A percentile compares a stretch with the other conserved stretches of the same genome.
Evolutionary conservation across 2,113 vertebrate species (phyloP).

Genomic region (Ammodytes dubius): DNA sequence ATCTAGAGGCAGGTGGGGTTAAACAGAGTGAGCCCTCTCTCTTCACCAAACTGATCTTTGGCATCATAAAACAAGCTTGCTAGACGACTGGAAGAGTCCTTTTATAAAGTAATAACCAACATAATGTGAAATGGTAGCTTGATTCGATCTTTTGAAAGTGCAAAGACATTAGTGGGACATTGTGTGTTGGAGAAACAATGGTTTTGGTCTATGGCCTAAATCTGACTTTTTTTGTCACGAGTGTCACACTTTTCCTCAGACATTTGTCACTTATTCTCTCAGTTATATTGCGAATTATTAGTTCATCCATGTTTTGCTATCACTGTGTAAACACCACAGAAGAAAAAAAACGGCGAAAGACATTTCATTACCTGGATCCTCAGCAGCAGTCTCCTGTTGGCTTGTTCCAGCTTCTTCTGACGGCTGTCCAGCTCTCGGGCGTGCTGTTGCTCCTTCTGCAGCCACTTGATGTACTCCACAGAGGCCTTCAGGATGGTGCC

Average conservation of each 20-base stretch:
- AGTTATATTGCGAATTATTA: not conserved
- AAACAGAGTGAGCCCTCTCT: not conserved
- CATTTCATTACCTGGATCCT: slow-evolving; percentile 93
- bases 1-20: not conserved
- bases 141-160: not conserved
- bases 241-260: not conserved
- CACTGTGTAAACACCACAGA: not conserved
- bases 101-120: not conserved
- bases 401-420: slow-evolving; percentile 97
- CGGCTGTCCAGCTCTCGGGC: slow-evolving; percentile 94
- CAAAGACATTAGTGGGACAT: not conserved
- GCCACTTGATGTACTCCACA: slow-evolving; percentile 99
- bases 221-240: not conserved
- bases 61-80: not conserved
- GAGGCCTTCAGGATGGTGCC: slow-evolving; percentile 99
- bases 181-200: not conserved
- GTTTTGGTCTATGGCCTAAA: not conserved
- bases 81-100: not conserved
- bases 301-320: not conserved
- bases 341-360: not conserved
- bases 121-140: not conserved
- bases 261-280: not conserved
- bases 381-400: slow-evolving; percentile 93
- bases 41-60: not conserved
- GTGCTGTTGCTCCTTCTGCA: slow-evolving; percentile 99